Evolutionary conservation across 2,888 invertebrate species (phyloP), one percentile per base, ranked within the genome.

Genomic region (Cremastinae sp.): DNA sequence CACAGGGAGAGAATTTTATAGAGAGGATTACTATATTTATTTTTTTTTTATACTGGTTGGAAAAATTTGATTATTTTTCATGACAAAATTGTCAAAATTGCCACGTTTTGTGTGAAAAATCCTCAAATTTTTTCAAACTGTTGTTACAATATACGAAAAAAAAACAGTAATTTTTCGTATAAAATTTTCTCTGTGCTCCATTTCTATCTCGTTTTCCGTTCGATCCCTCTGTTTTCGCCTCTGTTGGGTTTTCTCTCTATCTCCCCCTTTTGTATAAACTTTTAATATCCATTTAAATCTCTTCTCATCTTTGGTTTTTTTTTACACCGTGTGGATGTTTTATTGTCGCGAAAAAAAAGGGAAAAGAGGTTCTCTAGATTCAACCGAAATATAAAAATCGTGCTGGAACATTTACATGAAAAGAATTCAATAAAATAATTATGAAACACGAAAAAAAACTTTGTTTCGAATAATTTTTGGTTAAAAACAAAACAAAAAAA

Each of bases 391-490:
- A 64, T 51, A 47, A 12, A 71, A 72, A 28, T 66, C 28, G 54
- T 49, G 59, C 51, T 61, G 53, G 34, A 45, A 51, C 47, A 41
- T 53, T 34, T 36, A 38, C 56, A 58, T 36, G 10, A 43, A 56
- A 61, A 54, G 8, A 36, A 47, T 43, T 34, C 10, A 36, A 10
- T 43, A 51, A 58, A 22, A 51, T 36, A 43, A 64, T 69, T 49
- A 56, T 58, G n/a, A 28, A 28, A 28, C 28, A 28, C 28, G 5
- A 28, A 28, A 5, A 3, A 5, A 3, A 28, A 64, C 54, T 49
- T 69, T 74, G 58, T 72, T 84, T 80, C 80, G 82, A 82, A 81
- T 61, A n/a, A n/a, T n/a, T n/a, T n/a, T n/a, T n/a, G n/a, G n/a
- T n/a, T n/a, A n/a, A n/a, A n/a, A n/a, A n/a, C n/a, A n/a, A n/a